Evolutionary conservation across 2,113 vertebrate species (phyloP), one percentile per base, ranked within the genome.

Genomic region (Elephantulus edwardii): DNA sequence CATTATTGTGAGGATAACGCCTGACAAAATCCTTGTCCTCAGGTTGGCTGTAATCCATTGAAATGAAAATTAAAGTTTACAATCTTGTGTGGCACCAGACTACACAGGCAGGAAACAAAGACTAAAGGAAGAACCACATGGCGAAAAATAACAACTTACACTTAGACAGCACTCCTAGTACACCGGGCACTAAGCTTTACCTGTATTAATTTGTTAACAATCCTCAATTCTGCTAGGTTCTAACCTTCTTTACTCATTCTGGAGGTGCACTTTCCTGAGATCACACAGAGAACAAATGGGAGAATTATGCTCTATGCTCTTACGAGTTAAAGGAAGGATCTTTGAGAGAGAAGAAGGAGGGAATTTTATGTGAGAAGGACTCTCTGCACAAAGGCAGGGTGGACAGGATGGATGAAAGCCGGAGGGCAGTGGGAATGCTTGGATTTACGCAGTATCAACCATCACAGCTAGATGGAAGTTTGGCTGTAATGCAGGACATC

Each of bases 1-100:
- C 44, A 68, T 6, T 89, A n/a, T 20, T 83, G 30, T 60, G 68
- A 35, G 30, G 11, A 81, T 79, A 90, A 95, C 20, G 35, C 89
- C 85, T 76, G 33, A 60, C 11, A 93, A 60, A n/a, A 3, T 50
- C 14, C 26, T 66, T 92, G 19, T 19, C 70, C 11, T 62, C 40
- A 83, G 20, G 0, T 26, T 88, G 40, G 13, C n/a, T 91, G 75
- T 66, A 92, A 68, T 74, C 70, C 84, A 72, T 74, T 82, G 33
- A 87, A 81, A 74, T n/a, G 83, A 52, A 89, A 71, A 86, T 66
- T 44, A n/a, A 44, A 46, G 19, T 38, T 77, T 85, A 78, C 0
- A 79, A 33, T 62, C 76, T 42, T 16, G 35, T 76, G 20, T 62
- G 54, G 14, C 71, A 87, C 5, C 17, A 74, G 8, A 78, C 35